phyloP scores from a whole-genome alignment of 2,113 vertebrate species.

The Hassar affinis region DNA sequence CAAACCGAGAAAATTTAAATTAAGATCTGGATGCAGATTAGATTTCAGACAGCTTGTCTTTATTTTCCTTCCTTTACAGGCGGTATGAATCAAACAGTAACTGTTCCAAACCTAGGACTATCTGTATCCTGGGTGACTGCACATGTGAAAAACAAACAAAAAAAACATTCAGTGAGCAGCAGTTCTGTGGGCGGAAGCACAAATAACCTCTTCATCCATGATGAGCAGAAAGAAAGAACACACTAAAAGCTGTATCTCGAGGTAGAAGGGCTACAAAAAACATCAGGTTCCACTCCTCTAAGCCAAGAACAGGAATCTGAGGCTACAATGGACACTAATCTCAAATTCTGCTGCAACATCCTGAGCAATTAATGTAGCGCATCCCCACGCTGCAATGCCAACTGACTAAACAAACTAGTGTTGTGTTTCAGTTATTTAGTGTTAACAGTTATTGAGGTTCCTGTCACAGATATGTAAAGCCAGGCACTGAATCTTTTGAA shows the following conservation, averaged over 20 bases:
- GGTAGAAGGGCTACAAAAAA: not conserved
- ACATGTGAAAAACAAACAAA: not conserved
- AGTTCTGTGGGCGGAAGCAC: not conserved
- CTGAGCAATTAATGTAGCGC: not conserved
- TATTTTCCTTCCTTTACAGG: not conserved
- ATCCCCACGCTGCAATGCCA: not conserved
- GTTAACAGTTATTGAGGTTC: not conserved
- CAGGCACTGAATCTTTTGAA: not conserved
- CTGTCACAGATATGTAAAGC: not conserved
- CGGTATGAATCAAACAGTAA: not conserved
- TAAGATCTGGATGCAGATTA: not conserved
- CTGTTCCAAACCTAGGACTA: not conserved
- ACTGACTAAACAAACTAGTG: not conserved
- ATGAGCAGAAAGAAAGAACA: not conserved
- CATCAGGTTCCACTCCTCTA: not conserved
- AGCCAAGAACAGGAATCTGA: not conserved
- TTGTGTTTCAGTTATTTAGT: not conserved
- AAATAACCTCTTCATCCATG: not conserved
- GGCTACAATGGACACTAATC: not conserved
- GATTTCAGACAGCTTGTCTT: not conserved
- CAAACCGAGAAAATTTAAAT: not conserved
- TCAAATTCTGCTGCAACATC: not conserved
- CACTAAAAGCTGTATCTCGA: not conserved
- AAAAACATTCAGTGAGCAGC: not conserved
- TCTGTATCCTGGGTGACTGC: not conserved